These are phyloP conservation scores for Macrophya alboannulata DNA, from an alignment of 2,888 invertebrate species.

Conservation along the genomic window DNA sequence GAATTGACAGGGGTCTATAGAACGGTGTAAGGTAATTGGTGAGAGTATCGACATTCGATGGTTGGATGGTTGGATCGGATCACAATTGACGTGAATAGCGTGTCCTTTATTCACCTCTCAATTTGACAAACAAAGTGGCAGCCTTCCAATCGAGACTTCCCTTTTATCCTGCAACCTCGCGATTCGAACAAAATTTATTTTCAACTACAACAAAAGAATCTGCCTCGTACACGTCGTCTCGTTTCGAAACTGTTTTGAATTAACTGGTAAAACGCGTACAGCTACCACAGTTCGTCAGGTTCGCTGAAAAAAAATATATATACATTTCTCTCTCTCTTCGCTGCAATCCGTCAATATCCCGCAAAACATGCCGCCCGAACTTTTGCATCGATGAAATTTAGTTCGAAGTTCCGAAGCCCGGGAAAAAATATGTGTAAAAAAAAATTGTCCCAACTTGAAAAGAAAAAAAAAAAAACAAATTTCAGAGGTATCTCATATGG, in stretches of 20 bases:
- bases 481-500: background rate
- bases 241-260: slow-evolving; percentile 18
- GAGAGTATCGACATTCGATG: slow-evolving; percentile 40
- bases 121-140: slow-evolving; percentile 48
- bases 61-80: slow-evolving; percentile 27
- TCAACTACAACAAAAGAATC: slow-evolving; percentile 32
- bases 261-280: background rate
- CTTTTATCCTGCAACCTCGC: background rate
- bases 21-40: slow-evolving; percentile 30
- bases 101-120: slow-evolving; percentile 32
- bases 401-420: background rate
- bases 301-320: background rate
- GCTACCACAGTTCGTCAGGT: background rate
- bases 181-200: slow-evolving; percentile 22
- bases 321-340: background rate
- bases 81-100: slow-evolving; percentile 28
- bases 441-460: background rate
- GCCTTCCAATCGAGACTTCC: slow-evolving; percentile 28
- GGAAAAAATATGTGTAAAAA: background rate
- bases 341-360: background rate
- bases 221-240: background rate
- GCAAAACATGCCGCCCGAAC: background rate
- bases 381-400: background rate
- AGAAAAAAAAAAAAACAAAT: background rate
- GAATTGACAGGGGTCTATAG: background rate